phyloP scores from a whole-genome alignment of 2,888 invertebrate species.

The Leptinotarsa haldemani region DNA sequence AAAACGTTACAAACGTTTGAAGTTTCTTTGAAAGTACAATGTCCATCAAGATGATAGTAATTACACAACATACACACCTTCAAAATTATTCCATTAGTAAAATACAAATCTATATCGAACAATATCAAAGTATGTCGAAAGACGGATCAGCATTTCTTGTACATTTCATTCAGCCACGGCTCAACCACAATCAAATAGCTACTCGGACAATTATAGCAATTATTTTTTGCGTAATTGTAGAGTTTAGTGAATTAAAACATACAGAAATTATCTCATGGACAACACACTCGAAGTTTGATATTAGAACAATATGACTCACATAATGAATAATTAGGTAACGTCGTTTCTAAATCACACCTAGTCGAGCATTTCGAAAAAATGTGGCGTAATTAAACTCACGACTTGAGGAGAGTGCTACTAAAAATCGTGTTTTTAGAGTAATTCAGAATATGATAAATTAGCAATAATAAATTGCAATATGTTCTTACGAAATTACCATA shows the following conservation, averaged over 20 bases:
- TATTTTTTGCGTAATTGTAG: constrained; percentile 11
- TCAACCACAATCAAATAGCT: background rate
- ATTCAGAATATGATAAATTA: background rate
- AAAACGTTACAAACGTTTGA: background rate
- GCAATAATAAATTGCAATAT: background rate
- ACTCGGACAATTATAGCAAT: constrained; percentile 6
- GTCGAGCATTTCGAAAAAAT: constrained; percentile 16
- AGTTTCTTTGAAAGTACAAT: background rate
- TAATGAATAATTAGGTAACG: constrained; percentile 20
- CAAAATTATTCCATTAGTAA: background rate
- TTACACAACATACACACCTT: background rate
- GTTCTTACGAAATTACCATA: too few species aligned
- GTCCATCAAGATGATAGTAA: background rate
- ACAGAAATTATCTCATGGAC: constrained; percentile 10
- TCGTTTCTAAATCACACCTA: constrained; percentile 18
- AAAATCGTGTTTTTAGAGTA: background rate
- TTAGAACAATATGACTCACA: constrained; percentile 14
- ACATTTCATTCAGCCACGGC: background rate
- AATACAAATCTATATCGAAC: background rate
- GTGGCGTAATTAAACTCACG: background rate
- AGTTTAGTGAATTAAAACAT: constrained; percentile 5
- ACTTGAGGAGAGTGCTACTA: background rate
- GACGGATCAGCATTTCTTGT: background rate
- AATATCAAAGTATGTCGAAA: background rate
- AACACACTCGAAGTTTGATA: constrained; percentile 4